Evolutionary conservation across 2,113 vertebrate species (phyloP).

Genomic region (Stictonetta naevosa): DNA sequence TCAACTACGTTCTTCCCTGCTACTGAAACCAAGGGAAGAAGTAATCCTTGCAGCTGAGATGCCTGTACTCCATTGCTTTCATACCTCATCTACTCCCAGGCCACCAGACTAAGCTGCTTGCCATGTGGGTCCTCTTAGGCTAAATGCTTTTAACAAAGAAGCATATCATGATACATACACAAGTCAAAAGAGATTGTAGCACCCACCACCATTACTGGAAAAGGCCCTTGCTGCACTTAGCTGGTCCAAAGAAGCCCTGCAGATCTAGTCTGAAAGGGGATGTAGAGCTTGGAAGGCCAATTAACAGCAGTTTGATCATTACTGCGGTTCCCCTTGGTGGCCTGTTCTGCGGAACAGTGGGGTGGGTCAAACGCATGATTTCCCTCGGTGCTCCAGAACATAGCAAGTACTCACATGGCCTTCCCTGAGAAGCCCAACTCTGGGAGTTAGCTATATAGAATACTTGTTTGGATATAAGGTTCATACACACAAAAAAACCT

Average conservation of each 20-base stretch:
- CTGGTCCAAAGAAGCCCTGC: neutral
- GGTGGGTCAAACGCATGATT: neutral
- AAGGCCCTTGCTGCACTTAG: neutral
- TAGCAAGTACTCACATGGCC: neutral
- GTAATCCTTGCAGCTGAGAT: neutral
- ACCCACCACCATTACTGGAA: neutral
- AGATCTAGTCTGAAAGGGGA: neutral
- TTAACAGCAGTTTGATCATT: neutral
- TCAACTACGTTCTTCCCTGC: conserved; percentile 7
- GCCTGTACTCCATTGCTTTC: conserved; percentile 2
- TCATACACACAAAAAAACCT: accelerated
- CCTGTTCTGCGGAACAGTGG: neutral
- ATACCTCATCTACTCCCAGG: neutral
- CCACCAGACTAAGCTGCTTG: neutral
- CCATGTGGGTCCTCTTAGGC: neutral
- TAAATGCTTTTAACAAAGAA: neutral
- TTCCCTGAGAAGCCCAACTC: neutral
- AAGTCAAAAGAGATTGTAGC: neutral
- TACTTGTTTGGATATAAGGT: neutral
- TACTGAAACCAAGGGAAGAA: conserved; percentile 31
- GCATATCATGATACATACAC: neutral
- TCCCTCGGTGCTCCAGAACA: neutral
- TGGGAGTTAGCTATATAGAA: neutral
- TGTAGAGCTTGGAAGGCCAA: neutral
- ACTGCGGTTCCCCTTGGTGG: neutral